These are phyloP conservation scores for Craseonycteris thonglongyai DNA, from an alignment of 2,113 vertebrate species.

Conservation along the genomic window DNA sequence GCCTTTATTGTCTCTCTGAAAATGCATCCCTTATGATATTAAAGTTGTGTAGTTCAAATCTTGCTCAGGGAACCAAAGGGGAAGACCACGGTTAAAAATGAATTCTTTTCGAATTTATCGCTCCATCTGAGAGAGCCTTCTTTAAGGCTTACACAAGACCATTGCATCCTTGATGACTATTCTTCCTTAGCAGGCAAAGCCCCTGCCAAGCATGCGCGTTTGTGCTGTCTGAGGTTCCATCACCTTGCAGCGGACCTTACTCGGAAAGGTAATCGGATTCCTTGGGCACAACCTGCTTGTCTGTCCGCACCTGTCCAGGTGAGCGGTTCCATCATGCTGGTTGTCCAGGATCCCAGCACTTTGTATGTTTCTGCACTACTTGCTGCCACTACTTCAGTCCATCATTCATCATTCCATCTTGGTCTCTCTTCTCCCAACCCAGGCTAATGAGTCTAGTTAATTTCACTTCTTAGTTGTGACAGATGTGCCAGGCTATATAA, in stretches of 20 bases:
- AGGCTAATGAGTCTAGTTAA: background rate
- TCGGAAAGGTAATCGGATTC: background rate
- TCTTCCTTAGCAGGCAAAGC: background rate
- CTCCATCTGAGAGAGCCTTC: background rate
- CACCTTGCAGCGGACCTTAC: background rate
- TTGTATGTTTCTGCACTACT: background rate
- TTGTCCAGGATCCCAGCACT: background rate
- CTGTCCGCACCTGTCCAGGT: background rate
- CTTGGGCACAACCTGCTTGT: background rate
- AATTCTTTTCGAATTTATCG: background rate
- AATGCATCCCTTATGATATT: background rate
- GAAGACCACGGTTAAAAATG: background rate
- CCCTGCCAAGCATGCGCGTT: background rate
- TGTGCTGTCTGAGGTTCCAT: background rate
- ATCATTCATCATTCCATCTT: accelerated
- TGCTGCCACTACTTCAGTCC: too few species aligned
- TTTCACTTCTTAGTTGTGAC: background rate
- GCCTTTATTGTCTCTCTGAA: background rate
- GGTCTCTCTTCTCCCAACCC: background rate
- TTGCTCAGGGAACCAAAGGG: background rate
- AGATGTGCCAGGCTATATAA: accelerated
- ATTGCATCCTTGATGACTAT: background rate
- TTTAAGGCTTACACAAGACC: background rate
- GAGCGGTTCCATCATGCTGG: background rate
- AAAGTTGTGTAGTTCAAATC: background rate